These are phyloP conservation scores for Ferdinandea cuprea DNA, from an alignment of 2,888 invertebrate genomes.

Conservation along the genomic window DNA sequence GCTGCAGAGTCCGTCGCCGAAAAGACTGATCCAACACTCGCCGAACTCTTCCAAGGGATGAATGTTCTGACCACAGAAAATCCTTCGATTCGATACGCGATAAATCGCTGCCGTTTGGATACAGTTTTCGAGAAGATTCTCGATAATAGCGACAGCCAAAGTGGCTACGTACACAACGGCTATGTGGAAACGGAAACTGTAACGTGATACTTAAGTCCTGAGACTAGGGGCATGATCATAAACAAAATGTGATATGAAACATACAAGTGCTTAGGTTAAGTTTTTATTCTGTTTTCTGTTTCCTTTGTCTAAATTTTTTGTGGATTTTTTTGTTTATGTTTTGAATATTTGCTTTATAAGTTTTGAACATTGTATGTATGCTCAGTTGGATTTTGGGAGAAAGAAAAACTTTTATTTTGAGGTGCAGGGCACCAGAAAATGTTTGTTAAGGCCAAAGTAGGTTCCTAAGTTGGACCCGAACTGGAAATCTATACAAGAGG, in stretches of 20 bases:
- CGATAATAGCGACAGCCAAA: slow-evolving; percentile 77
- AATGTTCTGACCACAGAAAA: slow-evolving; percentile 76
- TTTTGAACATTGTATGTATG: slow-evolving; percentile 5
- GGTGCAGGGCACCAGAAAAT: slow-evolving; percentile 9
- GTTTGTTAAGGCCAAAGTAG: not conserved
- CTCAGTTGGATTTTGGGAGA: slow-evolving; percentile 24
- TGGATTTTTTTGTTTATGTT: not conserved
- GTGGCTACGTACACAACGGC: slow-evolving; percentile 80
- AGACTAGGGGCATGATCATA: slow-evolving; percentile 32
- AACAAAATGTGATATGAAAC: slow-evolving; percentile 55
- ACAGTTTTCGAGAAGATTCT: slow-evolving; percentile 82
- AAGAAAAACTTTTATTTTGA: not conserved
- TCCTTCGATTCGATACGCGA: slow-evolving; percentile 78
- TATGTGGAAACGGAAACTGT: slow-evolving; percentile 80
- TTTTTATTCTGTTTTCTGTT: slow-evolving; percentile 36
- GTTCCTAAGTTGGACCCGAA: not conserved
- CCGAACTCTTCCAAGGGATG: slow-evolving; percentile 78
- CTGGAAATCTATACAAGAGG: not conserved
- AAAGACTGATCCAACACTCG: slow-evolving; percentile 70
- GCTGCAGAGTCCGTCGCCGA: slow-evolving; percentile 14
- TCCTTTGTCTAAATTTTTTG: slow-evolving; percentile 22
- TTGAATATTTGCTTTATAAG: slow-evolving; percentile 1
- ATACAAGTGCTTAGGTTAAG: slow-evolving; percentile 58
- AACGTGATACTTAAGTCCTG: slow-evolving; percentile 63
- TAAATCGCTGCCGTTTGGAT: slow-evolving; percentile 81